Base-by-base conservation (phyloP, 2,113 vertebrate species). In the Eubucco bourcierii region DNA sequence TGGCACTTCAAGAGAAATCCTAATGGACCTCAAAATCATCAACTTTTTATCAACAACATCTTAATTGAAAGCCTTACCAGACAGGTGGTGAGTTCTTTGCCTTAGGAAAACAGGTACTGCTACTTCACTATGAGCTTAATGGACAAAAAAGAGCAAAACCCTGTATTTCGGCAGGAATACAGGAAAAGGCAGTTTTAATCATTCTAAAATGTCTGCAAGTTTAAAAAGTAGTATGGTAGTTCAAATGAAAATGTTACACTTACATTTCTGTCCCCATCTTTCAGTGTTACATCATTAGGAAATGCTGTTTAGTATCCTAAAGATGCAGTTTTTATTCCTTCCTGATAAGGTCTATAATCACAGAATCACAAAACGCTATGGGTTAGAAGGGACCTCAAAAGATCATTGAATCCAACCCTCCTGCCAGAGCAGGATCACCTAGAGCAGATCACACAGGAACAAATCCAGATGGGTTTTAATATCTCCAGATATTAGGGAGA, bases 51-150 rank as follows among this genome's bases (percentile, higher is more conserved):
- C 53, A 90, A 83, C 25, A 52, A 77, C 73, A 56, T 27, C n/a
- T 66, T 76, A 89, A 61, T 70, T 84, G 39, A n/a, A 72, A 59
- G 11, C 13, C 25, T 56, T 55, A 27, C 8, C 11, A 84, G 27
- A 52, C 0, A 33, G 3, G 4, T 1, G 1, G 13, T 53, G 53
- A 5, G 6, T 73, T 88, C 55, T 19, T 39, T 37, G 61, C 24
- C 25, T 74, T 77, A 59, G 10, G 31, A 56, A 88, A 88, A n/a
- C 5, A 0, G 1, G 1, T 61, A 14, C 8, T 47, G 9, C 28
- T 70, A 9, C 10, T 70, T 82, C 29, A 50, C 4, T 73, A 28
- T 15, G 8, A 19, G 27, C 64, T 76, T 25, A 67, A 10, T 17
- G 7, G 8, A 41, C 8, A 6, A 87, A 68, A 50, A 82, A 68